Base-by-base conservation (phyloP, 1,140 invertebrate species). In the Cataglyphis hispanica region DNA sequence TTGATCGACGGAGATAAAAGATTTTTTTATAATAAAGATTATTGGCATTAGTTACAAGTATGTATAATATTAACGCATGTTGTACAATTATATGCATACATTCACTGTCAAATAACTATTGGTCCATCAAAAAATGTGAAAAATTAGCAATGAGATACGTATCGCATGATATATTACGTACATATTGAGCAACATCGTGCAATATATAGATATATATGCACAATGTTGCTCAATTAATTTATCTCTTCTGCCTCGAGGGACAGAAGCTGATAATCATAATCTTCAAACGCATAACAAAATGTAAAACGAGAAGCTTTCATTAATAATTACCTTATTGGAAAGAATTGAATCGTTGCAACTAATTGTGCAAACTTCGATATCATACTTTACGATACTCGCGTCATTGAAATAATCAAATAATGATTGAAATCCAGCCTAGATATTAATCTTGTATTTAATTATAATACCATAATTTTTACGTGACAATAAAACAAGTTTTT, bases 191-290 rank as follows among this genome's bases (percentile, higher is more conserved):
- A n/a, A n/a, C n/a, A n/a, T n/a, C n/a, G n/a, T n/a, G n/a, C n/a
- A n/a, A n/a, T n/a, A n/a, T n/a, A n/a, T n/a, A 77, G 78, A 37
- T 88, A 77, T 25, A 1, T 66, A 8, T 58, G 2, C 87, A 85
- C 37, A 67, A 84, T 0, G 2, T 85, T 2, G 84, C 19, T 8
- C 67, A 85, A 40, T 8, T 90, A 19, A 64, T 86, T 31, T 89
- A 91, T 56, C 37, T 90, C 31, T 90, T 89, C 53, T 89, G 34
- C 60, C 25, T 85, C 34, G 85, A 77, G 2, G 86, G 90, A 25
- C 87, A 91, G 22, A 86, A 74, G 25, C 46, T 91, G 5, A 90
- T 90, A 37, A 87, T 43, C 85, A 91, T 31, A 91, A 87, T 85
- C 53, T 75, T 46, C 27, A 50, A 61, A 58, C 81, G 2, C 74